Evolutionary conservation across 2,888 invertebrate species (phyloP), one percentile per base, ranked within the genome.

Genomic region (Trichopria drosophilae): DNA sequence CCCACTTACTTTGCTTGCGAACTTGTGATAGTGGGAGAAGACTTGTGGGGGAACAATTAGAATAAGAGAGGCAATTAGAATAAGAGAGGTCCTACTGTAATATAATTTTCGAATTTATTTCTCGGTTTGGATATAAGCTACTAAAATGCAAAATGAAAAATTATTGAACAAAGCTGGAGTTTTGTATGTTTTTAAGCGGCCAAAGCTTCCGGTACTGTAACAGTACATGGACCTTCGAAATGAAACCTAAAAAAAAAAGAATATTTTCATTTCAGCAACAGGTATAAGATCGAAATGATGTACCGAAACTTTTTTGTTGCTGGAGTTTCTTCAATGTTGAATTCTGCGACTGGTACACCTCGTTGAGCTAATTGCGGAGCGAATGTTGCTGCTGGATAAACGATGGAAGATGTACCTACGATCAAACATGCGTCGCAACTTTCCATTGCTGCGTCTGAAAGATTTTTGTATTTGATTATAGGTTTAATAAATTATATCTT

Each of bases 321-420:
- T 16, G 79, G 76, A 10, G 83, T 83, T 15, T 71, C 61, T 65
- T 84, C 84, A 40, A 83, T 70, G 61, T 88, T 88, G 66, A 88
- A 87, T 76, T 89, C 87, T 4, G 86, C 88, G 4, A 89, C 87
- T 13, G 86, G 83, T 55, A 88, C 82, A 2, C 89, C 89, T 50
- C 87, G 79, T 1, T 79, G 76, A 0, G 88, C 88, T 0, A 89
- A 87, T 62, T 80, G 78, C 0, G 91, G 90, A 0, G 91, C 92
- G 77, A 90, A 92, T 86, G 88, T 86, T 4, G 91, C 90, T 0
- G 92, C 92, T 0, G 92, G 93, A 72, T 91, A 91, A 2, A 93
- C 91, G 0, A 90, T 83, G 0, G 90, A 90, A 1, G 92, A 92
- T 10, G 92, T 93, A 4, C 93, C 93, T 37, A 93, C 85, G 12